Base-by-base conservation (phyloP, 2,888 invertebrate species). In the Hirtodrosophila histrioides region DNA sequence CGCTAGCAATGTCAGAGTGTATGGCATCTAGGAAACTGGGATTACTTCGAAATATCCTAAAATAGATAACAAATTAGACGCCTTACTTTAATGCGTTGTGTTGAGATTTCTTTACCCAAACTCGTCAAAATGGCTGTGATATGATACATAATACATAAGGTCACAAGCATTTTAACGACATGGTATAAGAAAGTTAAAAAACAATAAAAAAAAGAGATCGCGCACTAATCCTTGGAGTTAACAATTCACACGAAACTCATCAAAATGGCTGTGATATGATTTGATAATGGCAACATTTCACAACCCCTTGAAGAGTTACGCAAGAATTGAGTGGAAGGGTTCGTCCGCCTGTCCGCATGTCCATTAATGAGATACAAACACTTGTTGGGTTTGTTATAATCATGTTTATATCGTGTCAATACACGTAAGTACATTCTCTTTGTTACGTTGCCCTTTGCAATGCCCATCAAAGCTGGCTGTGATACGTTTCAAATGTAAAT, bases 71-170 rank as follows among this genome's bases (percentile, higher is more conserved):
- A 33, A 44, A 5, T 27, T 27, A 6, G 6, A 27, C 23, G 23
- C 3, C 24, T 33, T 12, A 29, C n/a, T 9, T 8, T 24, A 8
- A n/a, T 31, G 23, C 5, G 7, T 23, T 44, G 36, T 77, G 88
- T 86, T 87, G 90, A 84, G 69, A 80, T 87, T 89, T 90, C 90
- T 90, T 86, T 87, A 87, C 89, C 89, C 91, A 89, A 91, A 91
- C 91, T 91, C 91, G 91, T 91, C 91, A 91, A 91, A 91, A 91
- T 91, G 91, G 91, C 91, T 91, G 91, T 91, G 91, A 91, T 91
- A 91, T 91, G 91, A 89, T 78, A 81, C 69, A 73, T 62, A 63
- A 61, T 64, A 89, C 89, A 89, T 85, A 89, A 85, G 78, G 76
- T 86, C 91, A 91, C 91, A 90, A 89, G 69, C 89, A 89, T 90